phyloP scores from a whole-genome alignment of 1,140 invertebrate species.

The Centruroides vittatus region DNA sequence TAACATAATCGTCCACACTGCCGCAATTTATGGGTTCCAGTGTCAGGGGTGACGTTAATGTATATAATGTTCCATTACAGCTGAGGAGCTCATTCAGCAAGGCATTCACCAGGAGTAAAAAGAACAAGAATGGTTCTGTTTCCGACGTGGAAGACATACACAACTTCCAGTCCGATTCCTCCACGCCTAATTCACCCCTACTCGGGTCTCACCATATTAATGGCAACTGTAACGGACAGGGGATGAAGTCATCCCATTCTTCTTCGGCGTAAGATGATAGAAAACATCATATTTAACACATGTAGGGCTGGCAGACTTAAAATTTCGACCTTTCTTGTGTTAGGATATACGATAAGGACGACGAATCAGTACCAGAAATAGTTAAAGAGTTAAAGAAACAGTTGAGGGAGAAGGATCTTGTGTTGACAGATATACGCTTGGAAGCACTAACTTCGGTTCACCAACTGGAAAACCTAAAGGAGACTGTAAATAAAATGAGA shows the following conservation, averaged over 20 bases:
- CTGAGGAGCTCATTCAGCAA: constrained; percentile 91
- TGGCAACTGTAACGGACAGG: not conserved
- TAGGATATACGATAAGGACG: not conserved
- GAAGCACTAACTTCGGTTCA: constrained; percentile 92
- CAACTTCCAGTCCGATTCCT: not conserved
- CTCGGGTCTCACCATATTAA: constrained; percentile 21
- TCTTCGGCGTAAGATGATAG: not conserved
- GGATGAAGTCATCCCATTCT: not conserved
- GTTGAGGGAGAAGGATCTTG: constrained; percentile 86
- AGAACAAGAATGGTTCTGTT: constrained; percentile 44
- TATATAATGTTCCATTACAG: constrained; percentile 26
- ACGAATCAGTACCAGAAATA: not conserved
- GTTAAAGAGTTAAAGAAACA: constrained; percentile 33
- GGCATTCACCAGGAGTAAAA: constrained; percentile 73
- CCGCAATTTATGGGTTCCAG: too few species aligned
- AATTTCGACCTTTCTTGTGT: too few species aligned
- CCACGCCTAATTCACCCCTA: constrained; percentile 19
- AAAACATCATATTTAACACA: too few species aligned
- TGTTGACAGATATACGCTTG: constrained; percentile 85
- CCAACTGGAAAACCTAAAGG: constrained; percentile 88
- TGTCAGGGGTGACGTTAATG: not conserved
- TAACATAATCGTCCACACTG: too few species aligned
- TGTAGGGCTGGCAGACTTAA: not conserved
- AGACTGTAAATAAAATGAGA: constrained; percentile 91
- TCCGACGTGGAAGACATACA: constrained; percentile 43